These are phyloP conservation scores for Podargus strigoides DNA, from an alignment of 2,797 vertebrate genomes.

Conservation along the genomic window DNA sequence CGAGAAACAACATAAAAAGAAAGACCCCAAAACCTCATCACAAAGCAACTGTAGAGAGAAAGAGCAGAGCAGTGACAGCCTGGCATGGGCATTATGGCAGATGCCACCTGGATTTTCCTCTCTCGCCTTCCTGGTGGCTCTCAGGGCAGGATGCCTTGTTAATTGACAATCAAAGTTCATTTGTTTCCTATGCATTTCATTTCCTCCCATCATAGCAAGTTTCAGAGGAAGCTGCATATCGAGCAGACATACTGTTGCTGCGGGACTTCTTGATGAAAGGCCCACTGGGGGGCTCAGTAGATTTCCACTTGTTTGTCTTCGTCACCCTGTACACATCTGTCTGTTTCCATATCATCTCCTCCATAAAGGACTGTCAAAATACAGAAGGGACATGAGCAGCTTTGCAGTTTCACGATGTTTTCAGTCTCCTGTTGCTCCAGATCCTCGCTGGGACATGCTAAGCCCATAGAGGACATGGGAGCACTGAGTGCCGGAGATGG, in stretches of 20 bases:
- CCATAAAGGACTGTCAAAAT: conserved; percentile 88
- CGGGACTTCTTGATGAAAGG: conserved; percentile 85
- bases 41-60: background rate
- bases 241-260: conserved; percentile 78
- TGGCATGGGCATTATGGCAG: background rate
- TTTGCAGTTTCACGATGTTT: background rate
- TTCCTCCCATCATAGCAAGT: background rate
- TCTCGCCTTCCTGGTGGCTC: background rate
- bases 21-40: background rate
- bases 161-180: conserved; percentile 35
- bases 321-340: conserved; percentile 96
- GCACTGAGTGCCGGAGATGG: accelerated
- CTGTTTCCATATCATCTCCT: conserved; percentile 98
- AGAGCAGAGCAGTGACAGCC: background rate
- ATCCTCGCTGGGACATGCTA: background rate
- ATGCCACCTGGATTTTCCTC: background rate
- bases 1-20: background rate
- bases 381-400: background rate
- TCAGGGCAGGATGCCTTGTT: background rate
- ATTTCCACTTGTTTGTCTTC: conserved; percentile 96
- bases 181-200: background rate
- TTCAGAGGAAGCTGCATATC: accelerated
- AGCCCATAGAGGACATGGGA: background rate
- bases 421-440: background rate
- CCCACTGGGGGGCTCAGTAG: conserved; percentile 77